Evolutionary conservation across 1,140 invertebrate genomes (phyloP).

Genomic region (Meloidogyne hapla): DNA sequence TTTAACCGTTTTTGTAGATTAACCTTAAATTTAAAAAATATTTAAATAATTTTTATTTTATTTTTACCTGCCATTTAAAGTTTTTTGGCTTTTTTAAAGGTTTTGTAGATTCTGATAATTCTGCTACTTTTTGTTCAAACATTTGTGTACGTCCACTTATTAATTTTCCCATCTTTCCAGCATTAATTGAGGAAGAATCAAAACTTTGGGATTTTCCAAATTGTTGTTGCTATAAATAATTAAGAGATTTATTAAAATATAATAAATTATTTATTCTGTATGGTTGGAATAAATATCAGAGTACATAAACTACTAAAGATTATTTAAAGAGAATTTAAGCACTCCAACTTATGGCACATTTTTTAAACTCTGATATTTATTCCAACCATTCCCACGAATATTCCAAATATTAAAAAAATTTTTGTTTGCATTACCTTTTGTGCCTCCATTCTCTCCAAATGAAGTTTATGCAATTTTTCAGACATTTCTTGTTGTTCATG

Average conservation of each 20-base stretch:
- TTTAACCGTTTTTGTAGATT: neutral
- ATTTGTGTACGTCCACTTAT: conserved; percentile 43
- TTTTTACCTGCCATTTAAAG: conserved; percentile 47
- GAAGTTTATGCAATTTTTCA: conserved; percentile 39
- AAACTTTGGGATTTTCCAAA: conserved; percentile 5
- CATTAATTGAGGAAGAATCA: conserved; percentile 8
- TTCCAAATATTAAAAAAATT: neutral
- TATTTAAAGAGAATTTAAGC: too few relatives aligned
- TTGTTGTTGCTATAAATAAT: conserved; percentile 7
- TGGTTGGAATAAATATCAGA: too few relatives aligned
- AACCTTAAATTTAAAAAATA: conserved; percentile 6
- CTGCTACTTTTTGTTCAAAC: conserved; percentile 44
- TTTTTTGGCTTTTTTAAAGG: conserved; percentile 46
- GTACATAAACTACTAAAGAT: too few relatives aligned
- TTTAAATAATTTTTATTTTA: conserved; percentile 9
- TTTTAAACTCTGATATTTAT: too few relatives aligned
- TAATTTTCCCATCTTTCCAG: conserved; percentile 40
- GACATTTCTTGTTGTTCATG: conserved; percentile 40
- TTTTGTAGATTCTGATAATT: conserved; percentile 23
- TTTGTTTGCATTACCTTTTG: neutral
- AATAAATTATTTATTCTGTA: too few relatives aligned
- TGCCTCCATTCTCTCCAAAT: conserved; percentile 20
- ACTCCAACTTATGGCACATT: too few relatives aligned
- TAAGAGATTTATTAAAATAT: neutral
- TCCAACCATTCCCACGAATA: too few relatives aligned